phyloP scores from a whole-genome alignment of 2,888 invertebrate genomes.

The Xylota segnis region DNA sequence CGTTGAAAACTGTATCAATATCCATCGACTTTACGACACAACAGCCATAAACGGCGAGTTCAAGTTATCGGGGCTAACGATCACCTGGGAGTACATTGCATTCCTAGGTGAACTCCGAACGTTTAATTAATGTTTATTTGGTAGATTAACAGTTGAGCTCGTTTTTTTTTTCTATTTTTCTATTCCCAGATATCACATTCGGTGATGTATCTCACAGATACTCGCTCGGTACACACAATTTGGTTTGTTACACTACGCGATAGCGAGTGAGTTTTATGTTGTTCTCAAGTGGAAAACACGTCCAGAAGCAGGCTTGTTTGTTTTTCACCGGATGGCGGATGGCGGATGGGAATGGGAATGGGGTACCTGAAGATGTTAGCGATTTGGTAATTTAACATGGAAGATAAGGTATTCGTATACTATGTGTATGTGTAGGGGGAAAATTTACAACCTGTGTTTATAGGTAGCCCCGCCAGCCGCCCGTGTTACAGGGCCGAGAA shows the following conservation, averaged over 20 bases:
- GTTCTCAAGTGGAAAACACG: conserved; percentile 56
- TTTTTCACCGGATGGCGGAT: conserved; percentile 9
- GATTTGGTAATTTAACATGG: conserved; percentile 61
- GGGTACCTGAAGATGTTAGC: conserved; percentile 57
- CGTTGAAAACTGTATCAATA: conserved; percentile 62
- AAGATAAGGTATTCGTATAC: conserved; percentile 31
- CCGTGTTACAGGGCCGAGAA: conserved; percentile 32
- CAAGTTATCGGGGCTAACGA: neutral
- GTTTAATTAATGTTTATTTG: conserved; percentile 73
- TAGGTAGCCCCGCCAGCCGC: conserved; percentile 13
- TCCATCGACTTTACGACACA: conserved; percentile 58
- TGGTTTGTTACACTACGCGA: conserved; percentile 30
- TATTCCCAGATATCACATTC: conserved; percentile 12
- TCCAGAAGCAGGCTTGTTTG: conserved; percentile 55
- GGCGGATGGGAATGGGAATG: too few relatives aligned
- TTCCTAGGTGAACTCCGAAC: conserved; percentile 35
- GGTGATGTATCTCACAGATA: conserved; percentile 25
- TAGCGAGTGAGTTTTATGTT: conserved; percentile 44
- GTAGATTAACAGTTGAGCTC: conserved; percentile 68
- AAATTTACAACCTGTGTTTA: conserved; percentile 68
- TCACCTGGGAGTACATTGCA: conserved; percentile 31
- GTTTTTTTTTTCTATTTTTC: neutral
- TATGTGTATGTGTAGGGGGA: too few relatives aligned
- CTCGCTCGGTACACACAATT: conserved; percentile 13
- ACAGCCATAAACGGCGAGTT: conserved; percentile 35